Evolutionary conservation across 2,797 vertebrate species (phyloP).

Genomic region (Apodemus agrarius): DNA sequence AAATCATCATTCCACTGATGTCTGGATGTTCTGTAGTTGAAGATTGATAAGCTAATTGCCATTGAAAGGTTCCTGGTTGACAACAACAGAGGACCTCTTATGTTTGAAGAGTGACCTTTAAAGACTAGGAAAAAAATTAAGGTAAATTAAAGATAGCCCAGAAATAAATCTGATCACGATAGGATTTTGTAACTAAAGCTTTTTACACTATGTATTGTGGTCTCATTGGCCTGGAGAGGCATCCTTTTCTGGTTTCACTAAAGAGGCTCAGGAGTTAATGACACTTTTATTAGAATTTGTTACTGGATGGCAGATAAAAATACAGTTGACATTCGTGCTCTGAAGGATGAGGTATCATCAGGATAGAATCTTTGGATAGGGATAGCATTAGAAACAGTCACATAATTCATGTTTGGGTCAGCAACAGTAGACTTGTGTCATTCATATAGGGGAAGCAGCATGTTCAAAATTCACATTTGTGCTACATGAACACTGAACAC

Average conservation of each 20-base stretch:
- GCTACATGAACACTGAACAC: neutral
- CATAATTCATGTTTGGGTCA: neutral
- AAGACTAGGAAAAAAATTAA: neutral
- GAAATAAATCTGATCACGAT: conserved; percentile 44
- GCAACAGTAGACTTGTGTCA: neutral
- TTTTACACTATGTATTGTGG: neutral
- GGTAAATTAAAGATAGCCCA: conserved; percentile 11
- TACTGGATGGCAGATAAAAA: neutral
- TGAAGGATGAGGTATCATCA: neutral
- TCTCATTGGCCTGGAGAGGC: neutral
- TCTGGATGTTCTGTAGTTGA: conserved; percentile 1
- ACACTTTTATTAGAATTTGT: conserved; percentile 4
- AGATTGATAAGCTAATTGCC: conserved; percentile 28
- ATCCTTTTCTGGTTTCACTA: neutral
- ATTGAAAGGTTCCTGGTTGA: conserved; percentile 45
- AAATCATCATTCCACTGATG: conserved; percentile 34
- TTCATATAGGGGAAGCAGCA: neutral
- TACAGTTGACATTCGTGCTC: neutral
- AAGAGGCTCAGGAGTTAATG: neutral
- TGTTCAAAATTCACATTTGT: conserved; percentile 46
- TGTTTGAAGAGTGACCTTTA: conserved; percentile 50
- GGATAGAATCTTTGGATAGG: conserved; percentile 11
- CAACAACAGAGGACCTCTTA: neutral
- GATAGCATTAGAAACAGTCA: neutral
- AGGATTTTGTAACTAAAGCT: conserved; percentile 36